Evolutionary conservation across 2,113 vertebrate genomes (phyloP), one percentile per base, ranked within the genome.

Genomic region (Nothocercus nigrocapillus): DNA sequence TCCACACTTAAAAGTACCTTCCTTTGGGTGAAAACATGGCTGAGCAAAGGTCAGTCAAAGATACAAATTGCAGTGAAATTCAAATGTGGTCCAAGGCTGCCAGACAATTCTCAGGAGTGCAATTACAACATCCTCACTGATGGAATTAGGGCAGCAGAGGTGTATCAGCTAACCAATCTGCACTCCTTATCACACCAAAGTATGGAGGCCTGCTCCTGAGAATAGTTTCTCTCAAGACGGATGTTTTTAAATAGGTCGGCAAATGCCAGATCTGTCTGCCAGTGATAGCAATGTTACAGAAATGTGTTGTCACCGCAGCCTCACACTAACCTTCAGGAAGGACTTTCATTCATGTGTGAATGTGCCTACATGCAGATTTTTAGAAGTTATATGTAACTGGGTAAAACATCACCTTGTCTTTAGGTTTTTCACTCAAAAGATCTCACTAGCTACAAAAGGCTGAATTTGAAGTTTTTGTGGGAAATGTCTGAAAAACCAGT

Each of bases 111-210:
- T 54, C 58, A 2, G 2, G 51, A 24, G 24, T 76, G 27, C 1
- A 34, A 72, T 72, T n/a, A 82, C 30, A 75, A 22, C 42, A 12
- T 32, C 45, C 45, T 89, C 64, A 84, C 32, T 0, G 0, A 13
- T 34, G 44, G 40, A 87, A 47, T 3, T 24, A 86, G 59, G 64
- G 21, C 22, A 89, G 27, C 18, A 49, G 53, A 77, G 53, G 68
- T 15, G 47, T 62, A 73, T 4, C n/a, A 70, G 13, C 14, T 24
- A 25, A 30, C 42, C 62, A 11, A 6, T 63, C 56, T 72, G 40
- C 66, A 83, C 34, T 16, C 11, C 0, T 40, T 66, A 70, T 58
- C 0, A 0, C 0, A 1, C 2, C 2, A 16, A 10, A 9, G 47
- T 36, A 32, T 56, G 40, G 9, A 44, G 1, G 3, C 54, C 44